phyloP scores from a whole-genome alignment of 2,113 vertebrate genomes.

The Rhinopomastus cyanomelas region DNA sequence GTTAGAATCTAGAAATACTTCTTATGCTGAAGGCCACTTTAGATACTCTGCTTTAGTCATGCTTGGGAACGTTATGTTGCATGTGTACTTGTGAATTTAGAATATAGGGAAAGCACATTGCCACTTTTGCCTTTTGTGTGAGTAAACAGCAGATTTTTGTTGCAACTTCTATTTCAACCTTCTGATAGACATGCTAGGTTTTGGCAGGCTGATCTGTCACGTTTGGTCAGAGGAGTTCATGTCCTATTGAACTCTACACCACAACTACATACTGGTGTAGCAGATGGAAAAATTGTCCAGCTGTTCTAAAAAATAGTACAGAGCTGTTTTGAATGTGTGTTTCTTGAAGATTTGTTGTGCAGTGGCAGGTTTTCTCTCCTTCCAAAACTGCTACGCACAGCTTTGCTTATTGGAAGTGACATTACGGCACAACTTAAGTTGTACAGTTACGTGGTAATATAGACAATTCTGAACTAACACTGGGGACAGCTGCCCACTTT shows the following conservation, averaged over 20 bases:
- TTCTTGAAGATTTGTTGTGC: neutral
- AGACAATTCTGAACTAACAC: neutral
- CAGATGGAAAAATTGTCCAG: neutral
- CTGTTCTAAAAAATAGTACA: neutral
- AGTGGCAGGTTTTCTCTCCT: neutral
- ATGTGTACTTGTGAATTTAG: neutral
- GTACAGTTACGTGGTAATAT: neutral
- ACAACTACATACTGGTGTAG: neutral
- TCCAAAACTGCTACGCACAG: neutral
- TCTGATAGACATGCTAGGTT: neutral
- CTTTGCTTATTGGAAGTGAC: neutral
- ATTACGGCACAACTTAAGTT: neutral
- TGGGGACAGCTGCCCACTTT: conserved; percentile 61
- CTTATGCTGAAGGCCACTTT: neutral
- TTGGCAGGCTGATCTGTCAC: neutral
- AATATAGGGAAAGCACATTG: neutral
- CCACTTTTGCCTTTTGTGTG: neutral
- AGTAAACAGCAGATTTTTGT: neutral
- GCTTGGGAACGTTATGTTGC: neutral
- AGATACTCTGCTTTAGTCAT: neutral
- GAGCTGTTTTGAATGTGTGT: neutral
- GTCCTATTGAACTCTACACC: neutral
- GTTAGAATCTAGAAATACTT: neutral
- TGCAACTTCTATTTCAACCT: neutral
- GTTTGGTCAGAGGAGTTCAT: neutral